Evolutionary conservation across 2,888 invertebrate species (phyloP).

Genomic region (Zaprionus bogoriensis): DNA sequence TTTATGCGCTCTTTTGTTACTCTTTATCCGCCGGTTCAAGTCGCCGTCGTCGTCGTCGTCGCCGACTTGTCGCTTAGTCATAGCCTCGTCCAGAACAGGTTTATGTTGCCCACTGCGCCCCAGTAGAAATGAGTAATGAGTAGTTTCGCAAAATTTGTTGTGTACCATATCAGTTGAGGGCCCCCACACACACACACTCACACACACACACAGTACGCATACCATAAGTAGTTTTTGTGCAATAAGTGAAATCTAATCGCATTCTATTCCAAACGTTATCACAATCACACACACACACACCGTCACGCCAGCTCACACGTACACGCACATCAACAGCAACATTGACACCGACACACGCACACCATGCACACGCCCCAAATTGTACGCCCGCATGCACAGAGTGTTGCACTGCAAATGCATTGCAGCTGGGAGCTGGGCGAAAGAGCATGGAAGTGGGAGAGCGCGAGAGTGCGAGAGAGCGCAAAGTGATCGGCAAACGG

Average conservation of each 20-base stretch:
- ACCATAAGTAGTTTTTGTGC: conserved; percentile 32
- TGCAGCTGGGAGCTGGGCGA: too few species aligned
- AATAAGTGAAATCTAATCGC: conserved; percentile 65
- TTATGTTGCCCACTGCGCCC: conserved; percentile 42
- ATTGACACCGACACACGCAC: conserved; percentile 15
- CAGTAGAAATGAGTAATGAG: conserved; percentile 41
- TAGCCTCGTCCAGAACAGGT: conserved; percentile 39
- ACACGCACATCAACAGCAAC: too few species aligned
- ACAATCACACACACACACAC: conserved; percentile 12
- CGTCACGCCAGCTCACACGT: conserved; percentile 6
- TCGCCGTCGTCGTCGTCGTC: conserved; percentile 5
- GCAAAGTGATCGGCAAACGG: too few species aligned
- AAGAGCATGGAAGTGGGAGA: too few species aligned
- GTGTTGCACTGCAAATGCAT: conserved; percentile 21
- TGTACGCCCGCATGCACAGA: conserved; percentile 36
- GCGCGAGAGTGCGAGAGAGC: neutral
- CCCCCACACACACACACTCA: too few species aligned
- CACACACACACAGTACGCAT: conserved; percentile 17
- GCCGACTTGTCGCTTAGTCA: conserved; percentile 45
- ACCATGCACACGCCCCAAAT: conserved; percentile 41
- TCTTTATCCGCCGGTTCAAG: conserved; percentile 36
- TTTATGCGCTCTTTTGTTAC: conserved; percentile 10
- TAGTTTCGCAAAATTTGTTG: conserved; percentile 23
- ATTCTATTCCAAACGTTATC: conserved; percentile 52
- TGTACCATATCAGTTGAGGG: conserved; percentile 22